Conservation (phyloP, 2,797 vertebrate genomes). For the Tenualosa ilisha region DNA sequence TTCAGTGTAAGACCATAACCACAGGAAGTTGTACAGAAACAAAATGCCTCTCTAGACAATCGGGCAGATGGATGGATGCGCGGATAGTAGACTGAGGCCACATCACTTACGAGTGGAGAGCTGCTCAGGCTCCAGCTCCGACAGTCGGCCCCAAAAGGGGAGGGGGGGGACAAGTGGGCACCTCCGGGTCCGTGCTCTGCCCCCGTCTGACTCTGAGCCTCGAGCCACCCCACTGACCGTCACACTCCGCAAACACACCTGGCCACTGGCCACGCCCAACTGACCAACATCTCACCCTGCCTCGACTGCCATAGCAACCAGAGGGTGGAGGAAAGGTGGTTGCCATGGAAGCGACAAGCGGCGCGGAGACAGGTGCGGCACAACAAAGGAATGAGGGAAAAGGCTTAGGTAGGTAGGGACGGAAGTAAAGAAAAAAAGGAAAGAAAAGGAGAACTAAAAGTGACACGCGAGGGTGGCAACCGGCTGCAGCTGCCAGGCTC, state of each 20-base stretch:
- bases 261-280: not conserved
- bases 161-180: not conserved
- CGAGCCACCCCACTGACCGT: not conserved
- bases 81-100: not conserved
- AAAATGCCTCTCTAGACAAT: not conserved
- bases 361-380: not conserved
- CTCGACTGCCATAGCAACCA: constrained; percentile 17
- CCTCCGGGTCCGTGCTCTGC: not conserved
- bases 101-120: not conserved
- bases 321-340: not conserved
- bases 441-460: not conserved
- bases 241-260: not conserved
- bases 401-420: not conserved
- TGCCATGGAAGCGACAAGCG: not conserved
- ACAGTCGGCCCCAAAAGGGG: not conserved
- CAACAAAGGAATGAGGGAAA: constrained; percentile 6
- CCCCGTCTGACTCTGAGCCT: not conserved
- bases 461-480: not conserved
- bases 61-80: not conserved
- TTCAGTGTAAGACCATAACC: not conserved
- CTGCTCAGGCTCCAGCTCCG: not conserved
- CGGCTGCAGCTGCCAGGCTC: not conserved
- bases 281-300: not conserved
- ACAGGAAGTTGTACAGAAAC: not conserved
- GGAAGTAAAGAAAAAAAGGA: not conserved